These are phyloP conservation scores for Hycleus cichorii DNA, from an alignment of 1,140 invertebrate genomes.

Conservation along the genomic window DNA sequence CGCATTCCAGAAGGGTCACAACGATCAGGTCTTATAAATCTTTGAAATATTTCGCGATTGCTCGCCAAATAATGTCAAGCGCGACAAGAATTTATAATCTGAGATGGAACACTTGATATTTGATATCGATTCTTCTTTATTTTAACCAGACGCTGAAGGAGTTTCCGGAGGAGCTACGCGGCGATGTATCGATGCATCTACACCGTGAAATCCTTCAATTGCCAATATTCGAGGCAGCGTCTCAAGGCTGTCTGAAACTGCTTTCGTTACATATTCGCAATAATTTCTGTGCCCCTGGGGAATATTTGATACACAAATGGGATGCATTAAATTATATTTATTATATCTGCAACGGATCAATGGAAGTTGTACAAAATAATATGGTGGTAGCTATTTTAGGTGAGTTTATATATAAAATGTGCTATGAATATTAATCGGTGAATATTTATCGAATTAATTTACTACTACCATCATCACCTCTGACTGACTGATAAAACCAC, in stretches of 20 bases:
- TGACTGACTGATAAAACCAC: too few relatives aligned
- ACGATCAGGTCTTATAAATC: too few relatives aligned
- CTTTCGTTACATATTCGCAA: conserved; percentile 82
- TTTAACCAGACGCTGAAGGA: conserved; percentile 79
- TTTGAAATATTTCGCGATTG: too few relatives aligned
- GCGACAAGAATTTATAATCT: too few relatives aligned
- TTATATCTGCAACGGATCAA: conserved; percentile 94
- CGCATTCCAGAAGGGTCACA: too few relatives aligned
- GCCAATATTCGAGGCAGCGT: conserved; percentile 88
- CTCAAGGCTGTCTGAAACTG: conserved; percentile 83
- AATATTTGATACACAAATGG: conserved; percentile 93
- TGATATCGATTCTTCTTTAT: not conserved
- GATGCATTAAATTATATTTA: conserved; percentile 95
- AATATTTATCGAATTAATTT: too few relatives aligned
- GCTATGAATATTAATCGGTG: too few relatives aligned
- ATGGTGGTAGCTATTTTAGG: conserved; percentile 98
- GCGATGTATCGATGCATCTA: conserved; percentile 92
- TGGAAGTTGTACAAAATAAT: conserved; percentile 96
- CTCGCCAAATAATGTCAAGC: too few relatives aligned
- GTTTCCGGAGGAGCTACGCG: conserved; percentile 91
- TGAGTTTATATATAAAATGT: conserved; percentile 41
- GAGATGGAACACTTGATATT: too few relatives aligned
- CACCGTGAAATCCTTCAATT: conserved; percentile 90
- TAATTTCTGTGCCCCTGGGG: conserved; percentile 93
- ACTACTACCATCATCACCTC: too few relatives aligned